phyloP scores from a whole-genome alignment of 2,113 vertebrate genomes.

The Corythornis vintsioides region DNA sequence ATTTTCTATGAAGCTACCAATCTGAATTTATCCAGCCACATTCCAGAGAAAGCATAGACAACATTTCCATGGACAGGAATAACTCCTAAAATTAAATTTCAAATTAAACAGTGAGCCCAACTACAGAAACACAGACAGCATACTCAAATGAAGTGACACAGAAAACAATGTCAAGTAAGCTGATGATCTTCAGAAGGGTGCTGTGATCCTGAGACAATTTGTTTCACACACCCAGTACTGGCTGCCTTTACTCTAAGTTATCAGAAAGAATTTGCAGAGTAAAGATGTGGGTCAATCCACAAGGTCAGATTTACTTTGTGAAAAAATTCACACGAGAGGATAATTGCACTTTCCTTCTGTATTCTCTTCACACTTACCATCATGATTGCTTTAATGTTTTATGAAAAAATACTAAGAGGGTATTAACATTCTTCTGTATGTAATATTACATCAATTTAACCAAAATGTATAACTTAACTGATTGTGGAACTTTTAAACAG shows the following conservation, averaged over 20 bases:
- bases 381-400: not conserved
- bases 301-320: constrained; percentile 11
- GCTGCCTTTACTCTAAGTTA: not conserved
- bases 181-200: not conserved
- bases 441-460: not conserved
- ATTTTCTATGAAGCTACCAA: not conserved
- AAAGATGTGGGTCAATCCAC: not conserved
- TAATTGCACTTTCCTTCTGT: not conserved
- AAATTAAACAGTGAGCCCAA: not conserved
- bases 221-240: not conserved
- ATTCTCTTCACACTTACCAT: not conserved
- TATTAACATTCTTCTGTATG: not conserved
- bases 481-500: not conserved
- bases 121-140: not conserved
- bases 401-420: not conserved
- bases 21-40: not conserved
- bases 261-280: not conserved
- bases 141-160: not conserved
- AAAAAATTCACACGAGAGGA: not conserved
- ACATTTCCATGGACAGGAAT: not conserved
- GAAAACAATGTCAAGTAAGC: not conserved
- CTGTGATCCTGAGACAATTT: not conserved
- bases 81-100: not conserved
- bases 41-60: not conserved
- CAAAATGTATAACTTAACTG: not conserved